Evolutionary conservation across 2,888 invertebrate genomes (phyloP).

Genomic region (Lepidochitona cinerea): DNA sequence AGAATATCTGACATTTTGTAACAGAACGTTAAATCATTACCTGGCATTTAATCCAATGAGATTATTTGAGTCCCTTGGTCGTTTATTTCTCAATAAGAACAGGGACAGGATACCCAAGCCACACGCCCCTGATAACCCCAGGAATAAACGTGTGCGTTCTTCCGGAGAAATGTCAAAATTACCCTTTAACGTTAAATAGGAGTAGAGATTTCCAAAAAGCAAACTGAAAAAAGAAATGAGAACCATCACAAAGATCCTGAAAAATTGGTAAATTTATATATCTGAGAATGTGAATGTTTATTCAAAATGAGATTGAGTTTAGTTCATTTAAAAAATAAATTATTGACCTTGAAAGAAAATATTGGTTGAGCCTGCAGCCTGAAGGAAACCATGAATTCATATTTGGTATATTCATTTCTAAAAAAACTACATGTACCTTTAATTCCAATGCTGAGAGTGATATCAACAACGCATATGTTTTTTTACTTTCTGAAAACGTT

Average conservation of each 20-base stretch:
- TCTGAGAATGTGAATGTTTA: neutral
- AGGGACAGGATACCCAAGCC: conserved; percentile 77
- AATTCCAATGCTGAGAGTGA: no score
- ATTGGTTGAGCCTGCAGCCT: no score
- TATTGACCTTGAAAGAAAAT: no score
- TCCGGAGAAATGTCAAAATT: conserved; percentile 80
- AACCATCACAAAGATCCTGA: no score
- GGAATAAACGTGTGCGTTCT: conserved; percentile 85
- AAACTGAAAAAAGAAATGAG: conserved; percentile 84
- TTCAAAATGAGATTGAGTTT: neutral
- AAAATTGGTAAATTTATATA: neutral
- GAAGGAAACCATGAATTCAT: no score
- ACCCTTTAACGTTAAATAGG: conserved; percentile 91
- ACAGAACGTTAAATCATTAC: no score
- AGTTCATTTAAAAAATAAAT: neutral
- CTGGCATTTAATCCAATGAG: conserved; percentile 49
- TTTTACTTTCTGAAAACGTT: neutral
- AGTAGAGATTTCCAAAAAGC: conserved; percentile 95
- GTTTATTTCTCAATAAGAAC: conserved; percentile 60
- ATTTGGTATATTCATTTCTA: no score
- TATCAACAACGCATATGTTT: no score
- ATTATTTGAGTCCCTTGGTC: conserved; percentile 34
- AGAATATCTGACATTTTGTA: no score
- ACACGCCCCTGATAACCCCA: conserved; percentile 80
- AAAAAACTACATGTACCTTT: no score